Base-by-base conservation (phyloP, 2,797 vertebrate species). In the Sebastiscus tertius region DNA sequence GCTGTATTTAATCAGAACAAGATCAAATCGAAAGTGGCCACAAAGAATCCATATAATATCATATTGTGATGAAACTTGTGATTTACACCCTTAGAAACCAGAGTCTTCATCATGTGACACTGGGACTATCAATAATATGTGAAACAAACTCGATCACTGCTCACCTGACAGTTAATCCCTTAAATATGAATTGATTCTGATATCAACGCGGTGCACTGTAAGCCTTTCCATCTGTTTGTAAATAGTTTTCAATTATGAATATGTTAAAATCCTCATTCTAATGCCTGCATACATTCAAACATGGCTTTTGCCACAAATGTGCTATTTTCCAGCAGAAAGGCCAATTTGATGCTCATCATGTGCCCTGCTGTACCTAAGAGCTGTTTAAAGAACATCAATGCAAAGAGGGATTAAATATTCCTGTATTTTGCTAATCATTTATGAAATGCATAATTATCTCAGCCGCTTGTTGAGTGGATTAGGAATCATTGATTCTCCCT, bases 381-480 rank as follows among this genome's bases (percentile, higher is more conserved):
- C 90, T 93, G 91, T 92, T 91, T 92, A 92, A 93, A 91, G 91
- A 94, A 95, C 91, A 94, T 94, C 89, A 92, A 91, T 93, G 93
- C 91, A 94, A 95, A 94, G 87, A 81, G 55, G 94, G 92, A 95
- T 95, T 95, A 94, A 94, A 94, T 94, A 96, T 96, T 96, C 93
- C 92, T 88, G 94, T 94, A 96, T 96, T 96, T 95, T 94, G 88
- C 93, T 94, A 95, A 96, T 96, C 93, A 96, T 96, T 94, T 94
- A 93, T 91, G 91, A 94, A 94, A 93, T 92, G 90, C 92, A 96
- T 96, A 95, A 96, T 96, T 96, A 96, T 96, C 93, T 92, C 92
- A 91, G 92, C 93, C 58, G 92, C 95, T 93, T 90, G 87, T 92
- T 90, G 93, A 94, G 87, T 91, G 95, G 95, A 96, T 96, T 96